Evolutionary conservation across 2,888 invertebrate species (phyloP).

Genomic region (Nasonia oneida): DNA sequence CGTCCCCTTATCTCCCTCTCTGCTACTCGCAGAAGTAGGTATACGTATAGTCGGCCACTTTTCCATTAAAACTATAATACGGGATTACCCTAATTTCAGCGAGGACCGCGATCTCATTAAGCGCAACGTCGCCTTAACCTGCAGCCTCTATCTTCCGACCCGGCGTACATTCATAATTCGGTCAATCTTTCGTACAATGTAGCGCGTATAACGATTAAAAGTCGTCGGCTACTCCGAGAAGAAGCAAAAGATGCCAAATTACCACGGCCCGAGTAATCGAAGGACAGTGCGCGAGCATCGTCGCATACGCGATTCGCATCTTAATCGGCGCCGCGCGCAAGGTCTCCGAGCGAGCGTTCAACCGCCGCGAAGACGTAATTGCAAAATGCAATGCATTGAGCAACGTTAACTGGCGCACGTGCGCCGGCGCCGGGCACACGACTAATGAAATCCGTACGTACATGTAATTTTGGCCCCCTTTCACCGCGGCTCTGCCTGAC

Average conservation of each 20-base stretch:
- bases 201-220: too few species aligned
- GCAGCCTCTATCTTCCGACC: background rate
- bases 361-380: slow-evolving; percentile 5
- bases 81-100: background rate
- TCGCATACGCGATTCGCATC: background rate
- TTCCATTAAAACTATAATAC: slow-evolving; percentile 4
- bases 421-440: background rate
- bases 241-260: background rate
- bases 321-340: background rate
- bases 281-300: background rate
- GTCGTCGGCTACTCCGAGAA: too few species aligned
- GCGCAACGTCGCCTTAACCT: background rate
- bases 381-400: slow-evolving; percentile 1
- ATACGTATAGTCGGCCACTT: background rate
- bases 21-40: background rate
- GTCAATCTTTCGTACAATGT: background rate
- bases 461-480: slow-evolving; percentile 7
- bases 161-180: background rate
- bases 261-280: background rate
- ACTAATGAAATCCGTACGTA: slow-evolving; percentile 8
- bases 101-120: slow-evolving; percentile 1
- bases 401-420: slow-evolving; percentile 9
- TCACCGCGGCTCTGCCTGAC: slow-evolving; percentile 1
- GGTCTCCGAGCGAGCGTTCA: background rate
- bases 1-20: background rate